A percentile compares a stretch with the other conserved stretches of the same genome.
Conservation (phyloP, 2,797 vertebrate genomes). For the Falco rusticolus region DNA sequence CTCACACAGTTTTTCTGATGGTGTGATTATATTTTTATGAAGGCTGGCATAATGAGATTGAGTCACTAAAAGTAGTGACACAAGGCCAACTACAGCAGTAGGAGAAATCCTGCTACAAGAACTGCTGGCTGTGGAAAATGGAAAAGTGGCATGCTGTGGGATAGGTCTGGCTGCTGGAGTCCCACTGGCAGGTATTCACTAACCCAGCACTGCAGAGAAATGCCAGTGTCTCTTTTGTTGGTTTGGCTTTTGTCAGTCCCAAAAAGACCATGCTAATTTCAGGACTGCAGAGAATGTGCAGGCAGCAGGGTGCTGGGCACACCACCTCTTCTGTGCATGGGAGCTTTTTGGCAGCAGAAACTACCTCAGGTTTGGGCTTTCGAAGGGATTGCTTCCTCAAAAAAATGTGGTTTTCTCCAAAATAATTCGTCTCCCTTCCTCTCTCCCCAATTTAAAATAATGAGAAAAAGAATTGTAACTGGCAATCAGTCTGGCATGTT, state of each 20-base stretch:
- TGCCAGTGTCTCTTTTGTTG: not conserved
- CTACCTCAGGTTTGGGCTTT: not conserved
- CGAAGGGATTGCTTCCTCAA: not conserved
- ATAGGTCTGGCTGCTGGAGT: not conserved
- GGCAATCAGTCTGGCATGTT: not conserved
- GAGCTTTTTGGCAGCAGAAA: constrained; percentile 5
- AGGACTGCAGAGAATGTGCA: not conserved
- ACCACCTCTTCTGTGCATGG: not conserved
- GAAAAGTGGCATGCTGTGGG: not conserved
- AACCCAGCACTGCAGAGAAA: not conserved
- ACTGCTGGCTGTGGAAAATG: not conserved
- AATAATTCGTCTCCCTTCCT: not conserved
- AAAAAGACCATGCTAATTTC: not conserved
- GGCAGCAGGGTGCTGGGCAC: not conserved
- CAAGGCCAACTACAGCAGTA: not conserved
- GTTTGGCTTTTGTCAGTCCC: constrained; percentile 11
- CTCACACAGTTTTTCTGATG: not conserved
- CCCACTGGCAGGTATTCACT: not conserved
- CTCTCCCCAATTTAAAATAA: not conserved
- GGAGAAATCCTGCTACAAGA: not conserved
- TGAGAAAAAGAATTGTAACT: not conserved
- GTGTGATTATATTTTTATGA: not conserved
- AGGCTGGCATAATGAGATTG: not conserved
- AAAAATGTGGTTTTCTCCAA: not conserved
- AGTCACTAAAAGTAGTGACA: not conserved